phyloP scores from a whole-genome alignment of 2,797 vertebrate genomes.

The Protosalanx chinensis region DNA sequence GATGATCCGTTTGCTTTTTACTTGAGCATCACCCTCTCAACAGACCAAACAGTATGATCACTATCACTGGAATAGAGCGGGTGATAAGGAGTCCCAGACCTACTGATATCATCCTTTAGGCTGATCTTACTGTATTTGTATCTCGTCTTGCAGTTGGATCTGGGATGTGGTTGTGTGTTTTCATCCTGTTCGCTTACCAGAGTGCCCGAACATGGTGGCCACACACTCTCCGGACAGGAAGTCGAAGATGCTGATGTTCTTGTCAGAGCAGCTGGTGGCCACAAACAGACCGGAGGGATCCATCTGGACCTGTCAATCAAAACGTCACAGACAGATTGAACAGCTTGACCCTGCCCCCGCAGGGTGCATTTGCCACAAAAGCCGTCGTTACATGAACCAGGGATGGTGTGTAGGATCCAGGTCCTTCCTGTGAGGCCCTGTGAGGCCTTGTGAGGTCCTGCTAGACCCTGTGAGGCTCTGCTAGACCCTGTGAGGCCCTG shows the following conservation, averaged over 20 bases:
- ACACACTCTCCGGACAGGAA: conserved; percentile 91
- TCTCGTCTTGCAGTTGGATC: too few relatives aligned
- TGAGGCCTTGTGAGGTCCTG: background rate
- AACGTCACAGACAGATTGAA: background rate
- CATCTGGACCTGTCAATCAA: conserved; percentile 80
- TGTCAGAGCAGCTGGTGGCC: conserved; percentile 92
- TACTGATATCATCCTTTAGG: too few relatives aligned
- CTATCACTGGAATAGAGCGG: too few relatives aligned
- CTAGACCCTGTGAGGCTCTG: too few relatives aligned
- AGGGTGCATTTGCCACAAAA: background rate
- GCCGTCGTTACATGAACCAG: background rate
- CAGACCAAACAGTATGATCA: too few relatives aligned
- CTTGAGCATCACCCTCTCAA: background rate
- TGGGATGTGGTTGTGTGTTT: background rate
- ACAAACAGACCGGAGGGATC: conserved; percentile 94
- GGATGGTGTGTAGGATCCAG: background rate
- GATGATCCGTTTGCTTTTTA: background rate
- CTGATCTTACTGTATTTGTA: too few relatives aligned
- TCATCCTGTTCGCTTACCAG: conserved; percentile 61
- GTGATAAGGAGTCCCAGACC: too few relatives aligned
- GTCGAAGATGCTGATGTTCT: conserved; percentile 92
- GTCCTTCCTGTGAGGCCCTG: background rate
- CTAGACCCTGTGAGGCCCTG: too few relatives aligned
- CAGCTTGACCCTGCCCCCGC: background rate
- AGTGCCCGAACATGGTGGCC: conserved; percentile 91